A percentile compares a stretch with the other conserved stretches of the same genome.
Conservation (phyloP, 2,113 vertebrate species). For the Euleptes europaea region DNA sequence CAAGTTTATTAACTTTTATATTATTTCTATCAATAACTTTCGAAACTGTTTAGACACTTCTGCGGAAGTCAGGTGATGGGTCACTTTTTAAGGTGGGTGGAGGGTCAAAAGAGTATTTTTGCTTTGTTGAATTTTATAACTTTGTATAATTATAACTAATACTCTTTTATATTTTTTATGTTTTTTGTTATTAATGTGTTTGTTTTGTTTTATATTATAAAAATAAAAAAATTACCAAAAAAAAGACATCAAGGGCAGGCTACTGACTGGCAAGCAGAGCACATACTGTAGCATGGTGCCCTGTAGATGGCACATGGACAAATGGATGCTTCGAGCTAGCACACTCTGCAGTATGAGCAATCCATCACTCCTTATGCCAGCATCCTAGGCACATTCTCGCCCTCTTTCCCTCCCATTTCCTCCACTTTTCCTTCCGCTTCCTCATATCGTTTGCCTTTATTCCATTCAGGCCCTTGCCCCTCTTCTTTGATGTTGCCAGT, state of each 20-base stretch:
- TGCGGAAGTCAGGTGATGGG: too few species aligned
- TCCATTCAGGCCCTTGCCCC: not conserved
- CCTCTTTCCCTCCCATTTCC: not conserved
- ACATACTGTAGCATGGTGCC: not conserved
- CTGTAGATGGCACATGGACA: not conserved
- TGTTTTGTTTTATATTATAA: too few species aligned
- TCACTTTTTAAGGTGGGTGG: too few species aligned
- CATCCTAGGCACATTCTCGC: not conserved
- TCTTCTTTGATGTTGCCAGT: not conserved
- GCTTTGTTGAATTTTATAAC: too few species aligned
- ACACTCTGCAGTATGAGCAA: not conserved
- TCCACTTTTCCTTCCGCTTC: not conserved
- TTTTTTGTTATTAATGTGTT: too few species aligned
- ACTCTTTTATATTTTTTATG: too few species aligned
- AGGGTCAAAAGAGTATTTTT: too few species aligned
- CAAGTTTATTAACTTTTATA: too few species aligned
- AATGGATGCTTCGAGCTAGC: not conserved
- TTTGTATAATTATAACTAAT: too few species aligned
- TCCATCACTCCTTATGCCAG: not conserved
- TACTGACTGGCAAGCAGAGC: not conserved
- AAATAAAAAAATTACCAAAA: too few species aligned
- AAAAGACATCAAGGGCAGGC: conserved; percentile 13
- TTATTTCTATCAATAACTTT: too few species aligned
- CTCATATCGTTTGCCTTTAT: not conserved
- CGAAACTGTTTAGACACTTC: too few species aligned